Percentiles rank a stretch among this genome's conserved stretches.
phyloP scores from a whole-genome alignment of 1,140 invertebrate species.

The Temnothorax nylanderi region DNA sequence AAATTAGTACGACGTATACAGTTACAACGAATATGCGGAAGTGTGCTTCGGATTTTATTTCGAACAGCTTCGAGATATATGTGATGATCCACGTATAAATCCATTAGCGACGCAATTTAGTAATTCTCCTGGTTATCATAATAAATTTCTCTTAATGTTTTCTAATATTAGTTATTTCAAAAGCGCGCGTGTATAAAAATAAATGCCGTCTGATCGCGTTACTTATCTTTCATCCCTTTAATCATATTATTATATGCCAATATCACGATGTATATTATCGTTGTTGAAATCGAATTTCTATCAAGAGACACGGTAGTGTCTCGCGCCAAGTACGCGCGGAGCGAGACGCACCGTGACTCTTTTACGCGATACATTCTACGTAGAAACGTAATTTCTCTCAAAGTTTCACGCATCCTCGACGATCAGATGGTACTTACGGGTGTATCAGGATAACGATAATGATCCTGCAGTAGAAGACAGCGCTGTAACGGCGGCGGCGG shows the following conservation, averaged over 20 bases:
- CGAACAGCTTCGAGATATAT: constrained; percentile 22
- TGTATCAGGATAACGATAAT: constrained; percentile 78
- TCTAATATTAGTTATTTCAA: not conserved
- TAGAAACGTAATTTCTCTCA: not conserved
- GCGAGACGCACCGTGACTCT: too few species aligned
- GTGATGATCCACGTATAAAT: constrained; percentile 26
- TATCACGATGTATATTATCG: not conserved
- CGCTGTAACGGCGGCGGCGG: constrained; percentile 78
- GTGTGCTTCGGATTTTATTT: constrained; percentile 41
- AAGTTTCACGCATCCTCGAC: not conserved
- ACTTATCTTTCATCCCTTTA: not conserved
- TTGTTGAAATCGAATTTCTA: not conserved
- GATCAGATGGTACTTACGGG: constrained; percentile 75
- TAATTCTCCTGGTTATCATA: not conserved
- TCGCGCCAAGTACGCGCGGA: too few species aligned
- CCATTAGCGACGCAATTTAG: not conserved
- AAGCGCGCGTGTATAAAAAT: not conserved
- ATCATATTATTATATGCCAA: not conserved
- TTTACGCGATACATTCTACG: not conserved
- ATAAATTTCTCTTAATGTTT: not conserved
- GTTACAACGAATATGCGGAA: constrained; percentile 48
- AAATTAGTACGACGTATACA: constrained; percentile 53
- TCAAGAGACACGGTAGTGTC: too few species aligned
- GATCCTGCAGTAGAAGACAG: constrained; percentile 79
- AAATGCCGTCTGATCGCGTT: not conserved